Percentiles rank a stretch among this genome's conserved stretches.
Conservation (phyloP, 2,888 invertebrate species). For the Hydriomena furcata region DNA sequence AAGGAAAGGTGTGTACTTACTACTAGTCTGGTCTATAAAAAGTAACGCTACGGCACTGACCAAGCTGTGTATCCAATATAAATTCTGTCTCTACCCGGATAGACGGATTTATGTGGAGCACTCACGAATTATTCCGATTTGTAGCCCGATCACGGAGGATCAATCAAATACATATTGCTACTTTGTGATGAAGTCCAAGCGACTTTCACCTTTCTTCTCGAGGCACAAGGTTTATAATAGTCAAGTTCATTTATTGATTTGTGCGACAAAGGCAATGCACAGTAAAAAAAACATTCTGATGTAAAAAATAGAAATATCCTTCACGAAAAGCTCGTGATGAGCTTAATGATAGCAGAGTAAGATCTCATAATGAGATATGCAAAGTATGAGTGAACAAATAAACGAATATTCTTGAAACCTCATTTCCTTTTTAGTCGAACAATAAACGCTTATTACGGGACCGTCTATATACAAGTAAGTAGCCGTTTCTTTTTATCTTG, state of each 20-base stretch:
- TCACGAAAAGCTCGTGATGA: slow-evolving; percentile 23
- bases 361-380: slow-evolving; percentile 38
- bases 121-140: slow-evolving; percentile 36
- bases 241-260: slow-evolving; percentile 12
- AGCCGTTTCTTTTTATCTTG: slow-evolving; percentile 63
- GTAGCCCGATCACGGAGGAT: slow-evolving; percentile 37
- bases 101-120: slow-evolving; percentile 31
- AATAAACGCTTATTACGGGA: slow-evolving; percentile 69
- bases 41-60: not conserved
- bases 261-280: slow-evolving; percentile 13
- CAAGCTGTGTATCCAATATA: slow-evolving; percentile 16
- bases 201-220: slow-evolving; percentile 23
- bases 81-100: slow-evolving; percentile 25
- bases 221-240: slow-evolving; percentile 19
- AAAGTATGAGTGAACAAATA: slow-evolving; percentile 49
- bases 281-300: slow-evolving; percentile 14
- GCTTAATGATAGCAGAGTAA: slow-evolving; percentile 28
- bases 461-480: slow-evolving; percentile 57
- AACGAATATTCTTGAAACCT: slow-evolving; percentile 45
- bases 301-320: slow-evolving; percentile 21
- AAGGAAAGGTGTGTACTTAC: too few species aligned
- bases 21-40: too few species aligned
- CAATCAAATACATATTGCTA: slow-evolving; percentile 39
- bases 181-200: slow-evolving; percentile 23
- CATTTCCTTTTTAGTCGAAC: slow-evolving; percentile 51